phyloP scores from a whole-genome alignment of 1,140 invertebrate genomes.

The Parapsyche elsis region DNA sequence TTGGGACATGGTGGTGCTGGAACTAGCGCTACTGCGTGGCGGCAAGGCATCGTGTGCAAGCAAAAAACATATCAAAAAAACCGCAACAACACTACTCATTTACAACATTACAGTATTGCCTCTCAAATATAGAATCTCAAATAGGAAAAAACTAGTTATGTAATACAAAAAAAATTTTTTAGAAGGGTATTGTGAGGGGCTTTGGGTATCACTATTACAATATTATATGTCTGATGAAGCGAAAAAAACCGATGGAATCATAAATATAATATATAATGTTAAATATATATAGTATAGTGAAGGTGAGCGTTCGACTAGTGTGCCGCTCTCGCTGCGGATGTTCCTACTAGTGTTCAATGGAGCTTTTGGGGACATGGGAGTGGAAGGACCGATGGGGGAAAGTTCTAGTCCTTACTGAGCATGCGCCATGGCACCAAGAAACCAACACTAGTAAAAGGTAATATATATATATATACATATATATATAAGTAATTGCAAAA shows the following conservation, averaged over 20 bases:
- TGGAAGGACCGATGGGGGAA: constrained; percentile 61
- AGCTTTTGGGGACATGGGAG: neutral
- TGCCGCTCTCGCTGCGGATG: constrained; percentile 63
- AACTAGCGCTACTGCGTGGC: constrained; percentile 70
- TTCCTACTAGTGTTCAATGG: neutral
- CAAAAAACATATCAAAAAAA: constrained; percentile 63
- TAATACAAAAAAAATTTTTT: constrained; percentile 39
- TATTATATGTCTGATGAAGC: constrained; percentile 3
- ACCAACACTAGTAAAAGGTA: constrained; percentile 68
- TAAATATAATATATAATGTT: constrained; percentile 53
- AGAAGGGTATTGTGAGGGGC: neutral
- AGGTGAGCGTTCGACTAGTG: constrained; percentile 67
- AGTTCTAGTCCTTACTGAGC: constrained; percentile 67
- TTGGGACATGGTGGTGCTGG: constrained; percentile 66
- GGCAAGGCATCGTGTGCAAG: constrained; percentile 70
- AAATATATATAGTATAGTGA: too few relatives aligned
- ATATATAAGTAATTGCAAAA: constrained; percentile 67
- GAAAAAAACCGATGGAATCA: constrained; percentile 20
- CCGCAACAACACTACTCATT: constrained; percentile 67
- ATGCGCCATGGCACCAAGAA: constrained; percentile 71
- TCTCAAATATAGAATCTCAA: constrained; percentile 61
- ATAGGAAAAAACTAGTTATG: constrained; percentile 56
- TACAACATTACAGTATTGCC: constrained; percentile 68
- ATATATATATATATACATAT: constrained; percentile 55
- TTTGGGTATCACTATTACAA: neutral